A percentile compares a stretch with the other conserved stretches of the same genome.
Conservation (phyloP, 37 sponge, comb jelly and placozoan species). For the Oopsacas minuta region DNA sequence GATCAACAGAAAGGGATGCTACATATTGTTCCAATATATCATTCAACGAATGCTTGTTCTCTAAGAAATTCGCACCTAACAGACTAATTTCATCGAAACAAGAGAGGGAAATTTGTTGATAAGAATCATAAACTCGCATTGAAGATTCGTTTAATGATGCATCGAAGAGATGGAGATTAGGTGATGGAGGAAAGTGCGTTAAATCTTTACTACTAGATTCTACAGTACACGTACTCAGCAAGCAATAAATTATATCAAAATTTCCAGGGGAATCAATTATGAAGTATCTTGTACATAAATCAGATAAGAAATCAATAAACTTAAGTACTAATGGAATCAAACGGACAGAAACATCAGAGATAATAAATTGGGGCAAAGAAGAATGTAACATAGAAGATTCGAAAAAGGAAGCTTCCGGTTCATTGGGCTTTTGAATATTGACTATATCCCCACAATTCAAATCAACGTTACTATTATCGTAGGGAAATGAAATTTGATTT, state of each 20-base stretch:
- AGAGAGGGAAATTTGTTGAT: not conserved
- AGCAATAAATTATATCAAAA: not conserved
- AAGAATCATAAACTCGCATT: not conserved
- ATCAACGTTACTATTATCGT: not conserved
- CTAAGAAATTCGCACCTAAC: not conserved
- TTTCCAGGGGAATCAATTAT: not conserved
- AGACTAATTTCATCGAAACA: not conserved
- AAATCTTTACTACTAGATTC: not conserved
- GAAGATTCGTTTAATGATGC: not conserved
- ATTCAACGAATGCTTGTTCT: not conserved
- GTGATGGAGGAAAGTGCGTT: not conserved
- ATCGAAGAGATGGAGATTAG: not conserved
- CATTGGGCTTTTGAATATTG: not conserved
- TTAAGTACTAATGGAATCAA: not conserved
- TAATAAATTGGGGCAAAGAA: not conserved
- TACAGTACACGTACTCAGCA: not conserved
- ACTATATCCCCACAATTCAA: not conserved
- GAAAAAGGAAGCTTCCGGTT: not conserved
- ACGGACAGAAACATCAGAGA: not conserved
- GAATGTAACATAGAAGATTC: not conserved
- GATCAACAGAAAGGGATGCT: not conserved
- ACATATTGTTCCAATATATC: not conserved
- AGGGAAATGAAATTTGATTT: not conserved
- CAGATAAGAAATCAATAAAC: not conserved
- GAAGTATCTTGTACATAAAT: not conserved